Evolutionary conservation across 1,140 invertebrate species (phyloP).

Genomic region (Brachionus plicatilis): DNA sequence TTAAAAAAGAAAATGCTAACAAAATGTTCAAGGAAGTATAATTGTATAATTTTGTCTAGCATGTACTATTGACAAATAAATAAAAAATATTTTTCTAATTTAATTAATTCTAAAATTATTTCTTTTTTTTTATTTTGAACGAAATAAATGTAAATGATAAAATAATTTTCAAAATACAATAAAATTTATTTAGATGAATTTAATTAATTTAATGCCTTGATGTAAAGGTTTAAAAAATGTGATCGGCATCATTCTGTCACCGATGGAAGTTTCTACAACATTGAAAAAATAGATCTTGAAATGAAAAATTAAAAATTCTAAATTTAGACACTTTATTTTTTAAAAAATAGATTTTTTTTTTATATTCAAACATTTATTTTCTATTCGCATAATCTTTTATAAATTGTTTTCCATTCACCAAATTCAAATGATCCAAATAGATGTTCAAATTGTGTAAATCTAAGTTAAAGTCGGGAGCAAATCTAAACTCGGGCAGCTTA

Average conservation of each 20-base stretch:
- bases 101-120: too few species aligned
- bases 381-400: neutral
- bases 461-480: neutral
- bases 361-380: neutral
- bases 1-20: neutral
- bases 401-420: neutral
- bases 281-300: too few species aligned
- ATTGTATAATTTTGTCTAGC: too few species aligned
- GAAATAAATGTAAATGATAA: too few species aligned
- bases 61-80: too few species aligned
- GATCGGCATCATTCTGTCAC: neutral
- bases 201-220: neutral
- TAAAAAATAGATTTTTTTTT: neutral
- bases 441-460: neutral
- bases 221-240: neutral
- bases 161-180: too few species aligned
- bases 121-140: too few species aligned
- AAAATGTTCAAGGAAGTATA: neutral
- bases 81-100: too few species aligned
- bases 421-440: conserved; percentile 20
- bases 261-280: too few species aligned
- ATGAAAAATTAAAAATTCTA: too few species aligned
- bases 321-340: neutral
- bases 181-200: neutral
- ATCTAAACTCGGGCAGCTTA: neutral